Evolutionary conservation across 2,888 invertebrate species (phyloP), one percentile per base, ranked within the genome.

Genomic region (Callimorpha dominula): DNA sequence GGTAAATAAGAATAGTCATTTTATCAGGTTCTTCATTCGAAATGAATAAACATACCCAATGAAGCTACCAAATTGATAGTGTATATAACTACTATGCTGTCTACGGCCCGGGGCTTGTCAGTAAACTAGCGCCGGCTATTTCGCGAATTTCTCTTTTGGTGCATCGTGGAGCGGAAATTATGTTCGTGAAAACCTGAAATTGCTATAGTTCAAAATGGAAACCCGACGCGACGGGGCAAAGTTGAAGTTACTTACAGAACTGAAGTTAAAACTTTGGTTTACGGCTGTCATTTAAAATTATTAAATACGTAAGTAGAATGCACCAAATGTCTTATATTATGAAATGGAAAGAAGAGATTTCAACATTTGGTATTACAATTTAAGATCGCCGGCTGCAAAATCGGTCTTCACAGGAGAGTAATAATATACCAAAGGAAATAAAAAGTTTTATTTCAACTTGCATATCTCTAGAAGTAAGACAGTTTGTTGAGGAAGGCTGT

Each of bases 161-260:
- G 60, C 60, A 60, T 31, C 31, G 60, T 31, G 14, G 31, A 60
- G 60, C 60, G 60, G 60, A 60, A 60, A 60, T 60, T 31, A 31
- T 60, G 31, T 60, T 31, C 60, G 60, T 14, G 60, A 60, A 60
- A 60, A 60, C 14, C 60, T 60, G 60, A 60, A 60, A 60, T 60
- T 60, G 60, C 60, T 60, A 60, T 60, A 60, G 60, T 60, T 60
- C 60, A 60, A 60, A 60, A 31, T 60, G 31, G 6, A 60, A 14
- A 31, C 7, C 31, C 60, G 31, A 31, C 60, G 6, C 60, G 31
- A 31, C 60, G 6, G 14, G 20, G 60, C 14, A 20, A 20, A 57
- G 57, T 57, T 60, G 31, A 31, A 60, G 14, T 60, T 31, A 60
- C 60, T 60, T 6, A 60, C 60, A 60, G 31, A 12, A 60, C 60